Evolutionary conservation across 2,797 vertebrate genomes (phyloP).

Genomic region (Rhabdophis nuchalis): DNA sequence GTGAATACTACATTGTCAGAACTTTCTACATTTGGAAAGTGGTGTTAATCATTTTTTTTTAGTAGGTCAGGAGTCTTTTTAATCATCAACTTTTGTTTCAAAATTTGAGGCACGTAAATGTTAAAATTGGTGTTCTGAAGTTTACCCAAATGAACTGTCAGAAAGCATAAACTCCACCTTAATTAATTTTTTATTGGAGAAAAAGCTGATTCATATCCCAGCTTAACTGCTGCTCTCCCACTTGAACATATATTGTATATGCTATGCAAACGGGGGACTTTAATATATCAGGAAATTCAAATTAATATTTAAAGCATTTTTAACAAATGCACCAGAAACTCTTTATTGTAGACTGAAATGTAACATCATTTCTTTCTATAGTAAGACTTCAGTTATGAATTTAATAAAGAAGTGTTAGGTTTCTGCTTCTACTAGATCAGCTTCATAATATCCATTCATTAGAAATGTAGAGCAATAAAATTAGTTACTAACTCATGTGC

Average conservation of each 20-base stretch:
- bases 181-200: slow-evolving; percentile 12
- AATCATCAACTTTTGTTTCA: background rate
- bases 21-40: background rate
- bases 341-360: slow-evolving; percentile 26
- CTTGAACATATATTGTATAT: slow-evolving; percentile 4
- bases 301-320: slow-evolving; percentile 43
- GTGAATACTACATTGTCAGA: background rate
- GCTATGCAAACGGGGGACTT: slow-evolving; percentile 19
- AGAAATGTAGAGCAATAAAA: background rate
- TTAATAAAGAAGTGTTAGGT: slow-evolving; percentile 19
- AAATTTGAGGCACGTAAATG: background rate
- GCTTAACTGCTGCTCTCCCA: slow-evolving; percentile 19
- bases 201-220: background rate
- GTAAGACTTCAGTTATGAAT: slow-evolving; percentile 16
- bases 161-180: background rate
- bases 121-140: background rate
- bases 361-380: slow-evolving; percentile 20
- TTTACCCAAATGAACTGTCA: background rate
- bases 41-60: background rate
- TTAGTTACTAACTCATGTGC: background rate
- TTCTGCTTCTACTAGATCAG: background rate
- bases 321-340: slow-evolving; percentile 2
- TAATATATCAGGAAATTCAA: slow-evolving; percentile 11
- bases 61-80: background rate
- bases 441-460: background rate